Base-by-base conservation (phyloP, 1,140 invertebrate genomes). In the Bombus confusus region DNA sequence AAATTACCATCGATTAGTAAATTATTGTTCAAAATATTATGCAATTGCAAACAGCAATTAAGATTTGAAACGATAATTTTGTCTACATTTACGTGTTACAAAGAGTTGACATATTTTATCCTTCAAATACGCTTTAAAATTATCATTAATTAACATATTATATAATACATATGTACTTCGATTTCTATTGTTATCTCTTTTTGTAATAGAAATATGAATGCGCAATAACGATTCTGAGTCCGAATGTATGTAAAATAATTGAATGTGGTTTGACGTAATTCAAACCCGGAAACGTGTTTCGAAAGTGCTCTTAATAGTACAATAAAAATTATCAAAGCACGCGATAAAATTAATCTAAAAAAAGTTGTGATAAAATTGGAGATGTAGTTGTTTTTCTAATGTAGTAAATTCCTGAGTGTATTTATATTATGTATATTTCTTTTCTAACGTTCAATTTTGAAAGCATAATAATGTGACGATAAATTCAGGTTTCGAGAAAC, bases 1-100 rank as follows among this genome's bases (percentile, higher is more conserved):
- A 47, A 47, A 52, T n/a, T n/a, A n/a, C n/a, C n/a, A n/a, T n/a
- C n/a, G n/a, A 22, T 22, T 22, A 52, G 18, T 52, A 52, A 52
- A 52, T 52, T 52, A 52, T 22, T 52, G 5, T 52, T 52, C 15
- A 64, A 28, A 47, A 18, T 69, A 34, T 31, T 28, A 28, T 5
- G 18, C 5, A 77, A 28, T 52, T 75, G 13, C 31, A 77, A 13
- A 12, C 5, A 3, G 18, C 15, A 15, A 57, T 31, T 77, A 43
- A 66, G 57, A 41, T 41, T 77, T 52, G n/a, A 77, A 77, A 83
- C 47, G 10, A 4, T 5, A 78, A 71, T 83, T 64, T 71, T 78
- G 78, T 71, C 66, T 83, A 22, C 22, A 47, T 72, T 39, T 22
- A 47, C n/a, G 31, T 37, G 5, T 31, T 18, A 57, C 1, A n/a